Evolutionary conservation across 2,113 vertebrate genomes (phyloP), one percentile per base, ranked within the genome.

Genomic region (Burhinus bistriatus): DNA sequence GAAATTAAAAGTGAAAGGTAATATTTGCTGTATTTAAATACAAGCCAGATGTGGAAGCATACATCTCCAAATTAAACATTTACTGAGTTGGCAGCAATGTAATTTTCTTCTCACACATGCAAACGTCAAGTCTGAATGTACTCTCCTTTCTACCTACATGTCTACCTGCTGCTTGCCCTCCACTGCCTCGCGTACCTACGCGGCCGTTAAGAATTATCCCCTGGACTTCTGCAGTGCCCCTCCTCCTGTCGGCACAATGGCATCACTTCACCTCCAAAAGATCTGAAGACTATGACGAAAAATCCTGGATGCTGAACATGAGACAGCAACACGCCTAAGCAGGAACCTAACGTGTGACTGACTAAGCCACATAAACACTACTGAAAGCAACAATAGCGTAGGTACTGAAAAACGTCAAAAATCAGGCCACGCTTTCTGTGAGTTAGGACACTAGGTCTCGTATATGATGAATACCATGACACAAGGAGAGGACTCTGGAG

Each of bases 11-110:
- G 68, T 59, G 40, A 96, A 93, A 81, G 40, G 49, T 55, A 82
- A 21, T 95, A 95, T 95, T 98, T 96, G 85, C 40, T 94, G 38
- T 81, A 92, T 95, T 84, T 85, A 96, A 97, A 95, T 55, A 95
- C 55, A 95, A 97, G 92, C 87, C 93, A 96, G 93, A 95, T 95
- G 95, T 92, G 85, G 87, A 97, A 97, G 40, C 40, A 51, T 15
- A 36, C 23, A 75, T 92, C 90, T 96, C 96, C 94, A 96, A 94
- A 97, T 92, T 69, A 97, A 98, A 97, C 95, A 93, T 96, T 97
- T 95, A 97, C 95, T 71, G 87, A 96, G 38, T 68, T 97, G 94
- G 96, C 90, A 97, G 81, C 40, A 92, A 93, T 47, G 65, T 68
- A 62, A 76, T 93, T 95, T 91, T 86, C 87, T 93, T 65, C 79